Percentiles rank a stretch among this genome's conserved stretches.
These are phyloP conservation scores for Gryllus bimaculatus DNA, from an alignment of 1,140 invertebrate genomes.

Conservation along the genomic window DNA sequence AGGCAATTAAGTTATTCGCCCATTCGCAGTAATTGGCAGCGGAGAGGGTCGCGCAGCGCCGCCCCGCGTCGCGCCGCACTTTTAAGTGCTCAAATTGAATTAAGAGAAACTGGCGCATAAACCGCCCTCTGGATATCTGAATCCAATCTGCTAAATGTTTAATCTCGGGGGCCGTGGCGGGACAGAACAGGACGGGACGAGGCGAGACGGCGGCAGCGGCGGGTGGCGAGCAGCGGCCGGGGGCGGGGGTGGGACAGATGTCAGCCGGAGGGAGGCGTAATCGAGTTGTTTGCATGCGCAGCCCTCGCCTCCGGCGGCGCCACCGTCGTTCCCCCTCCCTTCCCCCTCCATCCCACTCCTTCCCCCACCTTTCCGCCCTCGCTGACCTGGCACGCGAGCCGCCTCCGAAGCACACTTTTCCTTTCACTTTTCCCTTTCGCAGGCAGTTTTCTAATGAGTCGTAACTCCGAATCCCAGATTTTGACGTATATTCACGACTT, in stretches of 20 bases:
- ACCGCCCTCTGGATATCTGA: not conserved
- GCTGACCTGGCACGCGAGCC: no score
- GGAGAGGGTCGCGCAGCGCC: not conserved
- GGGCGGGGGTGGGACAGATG: not conserved
- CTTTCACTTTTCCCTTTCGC: no score
- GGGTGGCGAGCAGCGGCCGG: not conserved
- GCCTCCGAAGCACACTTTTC: no score
- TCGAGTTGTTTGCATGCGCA: not conserved
- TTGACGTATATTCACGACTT: no score
- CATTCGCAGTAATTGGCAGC: not conserved
- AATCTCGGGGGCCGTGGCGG: not conserved
- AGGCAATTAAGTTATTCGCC: not conserved
- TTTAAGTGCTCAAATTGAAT: not conserved
- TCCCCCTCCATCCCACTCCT: no score
- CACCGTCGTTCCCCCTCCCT: no score
- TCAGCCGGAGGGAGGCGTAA: not conserved
- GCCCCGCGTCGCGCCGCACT: not conserved
- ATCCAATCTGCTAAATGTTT: conserved; percentile 1
- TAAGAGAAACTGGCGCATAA: not conserved
- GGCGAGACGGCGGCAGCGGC: not conserved
- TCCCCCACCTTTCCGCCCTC: no score
- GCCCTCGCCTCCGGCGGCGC: not conserved
- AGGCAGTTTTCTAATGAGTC: no score
- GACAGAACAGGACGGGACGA: not conserved
- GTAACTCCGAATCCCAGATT: no score